These are phyloP conservation scores for Camponotus floridanus DNA, from an alignment of 1,140 invertebrate genomes.

Conservation along the genomic window DNA sequence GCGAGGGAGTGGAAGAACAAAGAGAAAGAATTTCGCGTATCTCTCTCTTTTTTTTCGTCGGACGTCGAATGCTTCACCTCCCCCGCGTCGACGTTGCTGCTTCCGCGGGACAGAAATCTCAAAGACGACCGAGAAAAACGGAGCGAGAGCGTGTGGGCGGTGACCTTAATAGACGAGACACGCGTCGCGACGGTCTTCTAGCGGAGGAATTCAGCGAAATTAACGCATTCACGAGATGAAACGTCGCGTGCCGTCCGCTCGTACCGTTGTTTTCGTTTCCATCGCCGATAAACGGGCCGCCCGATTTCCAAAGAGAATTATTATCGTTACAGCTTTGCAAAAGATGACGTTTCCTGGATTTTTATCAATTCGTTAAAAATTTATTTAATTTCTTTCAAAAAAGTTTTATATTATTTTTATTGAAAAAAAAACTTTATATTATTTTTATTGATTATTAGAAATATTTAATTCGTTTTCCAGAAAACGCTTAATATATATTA, in stretches of 20 bases:
- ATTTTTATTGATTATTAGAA: no score
- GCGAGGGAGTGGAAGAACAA: slow-evolving; percentile 24
- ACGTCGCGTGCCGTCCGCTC: no score
- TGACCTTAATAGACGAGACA: slow-evolving; percentile 62
- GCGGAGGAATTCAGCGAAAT: slow-evolving; percentile 38
- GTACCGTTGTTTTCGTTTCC: not conserved
- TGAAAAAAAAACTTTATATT: no score
- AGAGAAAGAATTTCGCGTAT: slow-evolving; percentile 44
- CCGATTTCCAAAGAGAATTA: not conserved
- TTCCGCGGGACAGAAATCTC: slow-evolving; percentile 45
- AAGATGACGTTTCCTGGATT: no score
- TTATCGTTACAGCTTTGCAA: not conserved
- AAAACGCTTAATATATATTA: no score
- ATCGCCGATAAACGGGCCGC: not conserved
- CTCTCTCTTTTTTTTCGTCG: not conserved
- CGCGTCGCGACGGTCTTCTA: slow-evolving; percentile 52
- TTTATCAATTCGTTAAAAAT: no score
- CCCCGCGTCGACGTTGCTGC: not conserved
- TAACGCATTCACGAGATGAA: slow-evolving; percentile 50
- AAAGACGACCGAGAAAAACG: slow-evolving; percentile 12
- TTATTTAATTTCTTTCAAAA: no score
- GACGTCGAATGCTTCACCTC: slow-evolving; percentile 26
- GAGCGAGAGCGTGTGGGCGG: slow-evolving; percentile 24
- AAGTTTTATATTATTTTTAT: not conserved
- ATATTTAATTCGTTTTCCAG: no score